A percentile compares a stretch with the other conserved stretches of the same genome.
Conservation (phyloP, 2,113 vertebrate species). For the Microtus pennsylvanicus region DNA sequence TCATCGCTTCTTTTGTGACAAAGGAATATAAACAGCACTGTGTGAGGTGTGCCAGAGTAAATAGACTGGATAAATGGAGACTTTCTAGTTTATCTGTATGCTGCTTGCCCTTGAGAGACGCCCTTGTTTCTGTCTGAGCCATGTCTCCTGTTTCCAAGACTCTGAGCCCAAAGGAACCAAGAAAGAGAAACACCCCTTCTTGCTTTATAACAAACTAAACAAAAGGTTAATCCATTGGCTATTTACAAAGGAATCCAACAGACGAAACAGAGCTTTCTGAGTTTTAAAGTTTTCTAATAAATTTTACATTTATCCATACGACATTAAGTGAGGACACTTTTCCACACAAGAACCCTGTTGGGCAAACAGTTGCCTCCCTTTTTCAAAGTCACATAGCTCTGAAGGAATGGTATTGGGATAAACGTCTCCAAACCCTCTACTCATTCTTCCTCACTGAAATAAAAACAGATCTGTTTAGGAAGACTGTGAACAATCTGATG, state of each 20-base stretch:
- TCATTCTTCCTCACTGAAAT: not conserved
- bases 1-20: not conserved
- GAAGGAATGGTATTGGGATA: not conserved
- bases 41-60: conserved; percentile 29
- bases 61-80: conserved; percentile 44
- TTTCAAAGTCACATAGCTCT: not conserved
- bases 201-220: conserved; percentile 30
- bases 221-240: not conserved
- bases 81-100: conserved; percentile 26
- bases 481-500: not conserved
- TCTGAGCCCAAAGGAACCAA: not conserved
- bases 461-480: not conserved
- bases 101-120: conserved; percentile 40
- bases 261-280: not conserved
- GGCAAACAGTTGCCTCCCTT: not conserved
- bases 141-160: conserved; percentile 18
- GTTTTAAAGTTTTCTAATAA: conserved; percentile 25
- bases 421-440: not conserved
- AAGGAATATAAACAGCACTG: conserved; percentile 12
- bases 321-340: not conserved
- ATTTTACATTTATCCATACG: not conserved
- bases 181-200: conserved; percentile 4
- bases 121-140: conserved; percentile 32
- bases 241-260: conserved; percentile 55
- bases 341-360: not conserved